phyloP scores from a whole-genome alignment of 2,797 vertebrate genomes.

The Rhincodon typus region DNA sequence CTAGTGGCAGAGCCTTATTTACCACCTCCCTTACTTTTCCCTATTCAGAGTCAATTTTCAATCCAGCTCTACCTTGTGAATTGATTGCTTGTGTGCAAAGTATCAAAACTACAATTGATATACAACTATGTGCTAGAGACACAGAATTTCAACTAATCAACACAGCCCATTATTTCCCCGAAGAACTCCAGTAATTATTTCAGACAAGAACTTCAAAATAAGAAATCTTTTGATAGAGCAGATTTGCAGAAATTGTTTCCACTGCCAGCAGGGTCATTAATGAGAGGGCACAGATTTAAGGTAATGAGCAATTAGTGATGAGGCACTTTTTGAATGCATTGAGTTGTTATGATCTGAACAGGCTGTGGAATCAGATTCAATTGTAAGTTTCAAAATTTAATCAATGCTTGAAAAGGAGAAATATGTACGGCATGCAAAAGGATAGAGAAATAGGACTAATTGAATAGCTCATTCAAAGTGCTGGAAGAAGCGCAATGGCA shows the following conservation, averaged over 20 bases:
- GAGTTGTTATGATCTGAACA: not conserved
- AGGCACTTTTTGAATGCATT: not conserved
- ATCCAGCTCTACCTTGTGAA: not conserved
- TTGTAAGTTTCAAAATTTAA: not conserved
- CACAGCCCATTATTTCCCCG: not conserved
- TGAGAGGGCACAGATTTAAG: not conserved
- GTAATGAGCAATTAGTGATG: not conserved
- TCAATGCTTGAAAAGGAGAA: not conserved
- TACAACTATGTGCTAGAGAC: not conserved
- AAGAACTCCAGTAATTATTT: not conserved
- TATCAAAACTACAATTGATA: not conserved
- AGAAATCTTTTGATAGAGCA: not conserved
- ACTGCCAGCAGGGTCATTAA: not conserved
- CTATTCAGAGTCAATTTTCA: not conserved
- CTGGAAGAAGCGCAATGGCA: not conserved
- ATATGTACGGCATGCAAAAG: not conserved
- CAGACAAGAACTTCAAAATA: not conserved
- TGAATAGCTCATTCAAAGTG: not conserved
- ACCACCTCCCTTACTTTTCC: not conserved
- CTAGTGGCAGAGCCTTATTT: not conserved
- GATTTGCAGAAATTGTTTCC: not conserved
- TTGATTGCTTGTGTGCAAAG: not conserved
- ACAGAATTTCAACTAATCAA: not conserved
- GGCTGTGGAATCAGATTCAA: not conserved
- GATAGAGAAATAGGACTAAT: not conserved